Base-by-base conservation (phyloP, 2,797 vertebrate genomes). In the Sebastes diaconus region DNA sequence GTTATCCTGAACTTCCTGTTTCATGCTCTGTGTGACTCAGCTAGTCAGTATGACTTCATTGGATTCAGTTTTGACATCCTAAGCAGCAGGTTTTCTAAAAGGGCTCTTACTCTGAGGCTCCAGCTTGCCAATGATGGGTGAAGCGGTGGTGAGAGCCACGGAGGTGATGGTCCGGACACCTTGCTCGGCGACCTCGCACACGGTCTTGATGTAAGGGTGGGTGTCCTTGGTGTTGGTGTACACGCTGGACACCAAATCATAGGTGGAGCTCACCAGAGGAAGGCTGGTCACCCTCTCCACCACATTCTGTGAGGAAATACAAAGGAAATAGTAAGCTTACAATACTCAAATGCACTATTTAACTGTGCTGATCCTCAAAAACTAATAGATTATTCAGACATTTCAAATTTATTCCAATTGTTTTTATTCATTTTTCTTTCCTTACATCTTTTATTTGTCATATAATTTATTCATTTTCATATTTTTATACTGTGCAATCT, bases 211-310 rank as follows among this genome's bases (percentile, higher is more conserved):
- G 85, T 95, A 98, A 0, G 97, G 97, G 87, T 98, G 91, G 59
- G 94, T 97, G 76, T 96, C 96, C 88, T 98, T 98, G 32, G 97
- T 98, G 91, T 61, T 94, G 69, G 93, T 58, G 52, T 98, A 99
- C 67, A 95, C 95, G 1, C 92, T 93, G 73, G 93, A 97, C 83
- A 99, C 94, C 70, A 98, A 84, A 68, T 93, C 95, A 7, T 95
- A 99, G 8, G 97, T 97, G 82, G 97, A 97, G 91, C 96, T 97
- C 79, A 99, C 95, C 95, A 99, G 91, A 14, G 97, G 97, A 22
- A 99, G 96, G 79, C 85, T 97, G 80, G 84, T 95, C 84, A 99
- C 96, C 84, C 97, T 94, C 0, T 91, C 94, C 36, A 98, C 93
- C 90, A 97, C 94, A 24, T 93, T 99, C 98, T 99, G 86, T 58